Percentiles rank a stretch among this genome's conserved stretches.
phyloP scores from a whole-genome alignment of 2,113 vertebrate genomes.

The Pterocles orientalis region DNA sequence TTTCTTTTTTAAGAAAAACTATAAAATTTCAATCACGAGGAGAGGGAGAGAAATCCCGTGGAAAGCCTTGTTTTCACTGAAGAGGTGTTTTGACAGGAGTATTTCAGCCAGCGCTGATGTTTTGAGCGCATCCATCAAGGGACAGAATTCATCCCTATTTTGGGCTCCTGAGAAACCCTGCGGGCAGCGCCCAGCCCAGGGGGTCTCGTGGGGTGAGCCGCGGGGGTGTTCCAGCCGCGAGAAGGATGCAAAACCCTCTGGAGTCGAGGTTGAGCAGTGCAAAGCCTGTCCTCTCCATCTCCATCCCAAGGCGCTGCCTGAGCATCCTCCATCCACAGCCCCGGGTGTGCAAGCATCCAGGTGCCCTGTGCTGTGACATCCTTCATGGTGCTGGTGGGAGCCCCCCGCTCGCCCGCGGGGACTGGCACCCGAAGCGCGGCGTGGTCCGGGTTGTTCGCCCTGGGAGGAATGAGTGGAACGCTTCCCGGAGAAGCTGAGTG shows the following conservation, averaged over 20 bases:
- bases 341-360: not conserved
- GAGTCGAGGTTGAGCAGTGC: not conserved
- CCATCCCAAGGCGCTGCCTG: not conserved
- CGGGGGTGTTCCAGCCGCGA: not conserved
- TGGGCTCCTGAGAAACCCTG: not conserved
- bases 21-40: not conserved
- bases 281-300: not conserved
- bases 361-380: not conserved
- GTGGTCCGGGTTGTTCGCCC: not conserved
- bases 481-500: not conserved
- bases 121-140: not conserved
- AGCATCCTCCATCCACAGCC: not conserved
- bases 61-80: not conserved
- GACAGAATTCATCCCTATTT: fast-evolving
- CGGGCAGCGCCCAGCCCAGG: too few relatives aligned
- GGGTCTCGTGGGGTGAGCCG: not conserved
- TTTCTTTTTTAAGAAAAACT: not conserved
- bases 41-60: not conserved
- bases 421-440: not conserved
- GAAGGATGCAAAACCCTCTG: not conserved
- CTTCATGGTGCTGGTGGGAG: fast-evolving
- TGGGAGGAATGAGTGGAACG: not conserved
- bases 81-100: not conserved
- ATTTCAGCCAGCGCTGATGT: not conserved
- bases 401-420: not conserved